Conservation (phyloP, 2,888 invertebrate species). For the Argyresthia albistria region DNA sequence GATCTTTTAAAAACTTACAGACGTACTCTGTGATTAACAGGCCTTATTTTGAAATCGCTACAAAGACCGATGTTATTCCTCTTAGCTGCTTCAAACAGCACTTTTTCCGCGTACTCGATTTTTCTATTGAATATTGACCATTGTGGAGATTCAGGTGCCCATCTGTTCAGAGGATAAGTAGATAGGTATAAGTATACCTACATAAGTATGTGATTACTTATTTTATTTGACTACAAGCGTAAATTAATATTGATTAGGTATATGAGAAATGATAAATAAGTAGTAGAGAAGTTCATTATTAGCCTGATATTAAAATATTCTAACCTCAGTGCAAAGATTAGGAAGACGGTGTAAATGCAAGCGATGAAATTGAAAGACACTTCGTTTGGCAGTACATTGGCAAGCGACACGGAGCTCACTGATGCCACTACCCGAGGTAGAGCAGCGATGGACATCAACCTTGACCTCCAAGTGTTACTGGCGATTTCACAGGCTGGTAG, state of each 20-base stretch:
- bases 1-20: conserved; percentile 18
- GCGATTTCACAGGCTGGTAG: conserved; percentile 51
- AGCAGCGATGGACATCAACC: conserved; percentile 32
- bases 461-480: conserved; percentile 50
- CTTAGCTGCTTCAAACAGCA: conserved; percentile 38
- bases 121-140: conserved; percentile 51
- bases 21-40: conserved; percentile 58
- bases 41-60: conserved; percentile 55
- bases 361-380: conserved; percentile 44
- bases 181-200: too few relatives aligned
- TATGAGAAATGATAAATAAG: too few relatives aligned
- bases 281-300: too few relatives aligned
- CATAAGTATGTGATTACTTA: too few relatives aligned
- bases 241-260: too few relatives aligned
- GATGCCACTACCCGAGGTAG: conserved; percentile 34
- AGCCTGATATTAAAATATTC: not conserved
- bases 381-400: conserved; percentile 34
- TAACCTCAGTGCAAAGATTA: conserved; percentile 35
- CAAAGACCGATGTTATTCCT: conserved; percentile 40
- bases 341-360: conserved; percentile 25
- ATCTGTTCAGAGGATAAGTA: conserved; percentile 24
- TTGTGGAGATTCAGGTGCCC: conserved; percentile 58
- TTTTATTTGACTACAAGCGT: too few relatives aligned
- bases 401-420: conserved; percentile 37
- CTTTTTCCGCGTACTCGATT: conserved; percentile 38